Percentiles rank a stretch among this genome's conserved stretches.
Evolutionary conservation across 2,888 invertebrate genomes (phyloP).

Genomic region (Heterodera filipjevi): DNA sequence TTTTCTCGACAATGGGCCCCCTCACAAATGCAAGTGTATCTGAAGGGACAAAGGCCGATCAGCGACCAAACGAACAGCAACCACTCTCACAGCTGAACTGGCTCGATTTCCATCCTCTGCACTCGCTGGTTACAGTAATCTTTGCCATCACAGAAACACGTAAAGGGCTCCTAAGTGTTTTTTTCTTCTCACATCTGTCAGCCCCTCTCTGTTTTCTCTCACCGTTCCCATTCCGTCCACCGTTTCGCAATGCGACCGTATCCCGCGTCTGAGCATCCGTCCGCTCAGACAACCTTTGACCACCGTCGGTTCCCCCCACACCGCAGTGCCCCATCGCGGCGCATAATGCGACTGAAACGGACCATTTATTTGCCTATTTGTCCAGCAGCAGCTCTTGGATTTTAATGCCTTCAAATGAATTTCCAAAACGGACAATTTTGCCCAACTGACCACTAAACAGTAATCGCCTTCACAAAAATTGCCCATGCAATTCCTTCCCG

Average conservation of each 20-base stretch:
- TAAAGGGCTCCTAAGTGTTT: conserved; percentile 53
- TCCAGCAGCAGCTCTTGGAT: too few species aligned
- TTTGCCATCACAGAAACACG: conserved; percentile 60
- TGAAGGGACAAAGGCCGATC: neutral
- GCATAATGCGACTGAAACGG: conserved; percentile 48
- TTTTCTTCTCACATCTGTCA: neutral
- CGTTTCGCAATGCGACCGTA: conserved; percentile 57
- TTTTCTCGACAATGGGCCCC: conserved; percentile 56
- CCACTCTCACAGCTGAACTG: conserved; percentile 46
- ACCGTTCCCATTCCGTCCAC: conserved; percentile 38
- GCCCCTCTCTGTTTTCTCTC: neutral
- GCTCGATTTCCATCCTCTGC: conserved; percentile 49
- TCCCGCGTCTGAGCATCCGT: conserved; percentile 50
- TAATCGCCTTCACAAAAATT: conserved; percentile 54
- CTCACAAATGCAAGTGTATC: conserved; percentile 51
- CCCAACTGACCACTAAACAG: conserved; percentile 44
- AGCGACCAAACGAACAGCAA: neutral
- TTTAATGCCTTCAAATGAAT: too few species aligned
- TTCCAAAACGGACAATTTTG: too few species aligned
- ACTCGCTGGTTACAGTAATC: conserved; percentile 56
- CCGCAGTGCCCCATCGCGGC: conserved; percentile 57
- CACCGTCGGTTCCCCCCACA: conserved; percentile 54
- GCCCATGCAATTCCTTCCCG: conserved; percentile 46
- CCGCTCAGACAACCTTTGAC: conserved; percentile 63
- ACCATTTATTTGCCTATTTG: neutral